A percentile compares a stretch with the other conserved stretches of the same genome.
phyloP scores from a whole-genome alignment of 2,113 vertebrate species.

The Ursus arctos region DNA sequence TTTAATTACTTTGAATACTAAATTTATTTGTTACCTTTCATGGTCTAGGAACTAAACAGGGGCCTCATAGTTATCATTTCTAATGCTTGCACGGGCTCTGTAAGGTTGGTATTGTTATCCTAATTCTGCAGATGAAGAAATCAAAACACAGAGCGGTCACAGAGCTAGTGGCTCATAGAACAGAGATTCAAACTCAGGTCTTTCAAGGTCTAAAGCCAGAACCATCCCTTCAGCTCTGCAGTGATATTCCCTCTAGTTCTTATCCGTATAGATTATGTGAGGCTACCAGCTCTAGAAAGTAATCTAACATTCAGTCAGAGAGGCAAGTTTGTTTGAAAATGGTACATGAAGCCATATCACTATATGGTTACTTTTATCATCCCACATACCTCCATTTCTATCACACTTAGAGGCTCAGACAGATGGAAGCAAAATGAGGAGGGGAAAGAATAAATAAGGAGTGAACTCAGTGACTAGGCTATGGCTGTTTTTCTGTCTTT shows the following conservation, averaged over 20 bases:
- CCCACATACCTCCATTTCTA: background rate
- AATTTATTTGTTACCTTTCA: background rate
- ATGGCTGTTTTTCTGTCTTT: background rate
- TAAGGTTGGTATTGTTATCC: background rate
- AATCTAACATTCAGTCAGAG: background rate
- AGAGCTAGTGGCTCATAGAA: background rate
- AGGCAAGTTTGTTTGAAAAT: background rate
- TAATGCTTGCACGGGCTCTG: background rate
- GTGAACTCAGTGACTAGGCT: background rate
- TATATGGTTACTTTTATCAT: background rate
- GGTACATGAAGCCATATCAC: background rate
- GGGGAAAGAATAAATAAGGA: background rate
- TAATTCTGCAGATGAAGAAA: constrained; percentile 15
- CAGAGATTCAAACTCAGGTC: background rate
- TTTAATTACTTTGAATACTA: too few species aligned
- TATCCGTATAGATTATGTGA: background rate
- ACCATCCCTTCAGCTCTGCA: background rate
- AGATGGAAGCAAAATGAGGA: background rate
- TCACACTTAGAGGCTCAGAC: background rate
- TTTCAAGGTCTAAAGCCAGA: background rate
- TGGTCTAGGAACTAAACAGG: background rate
- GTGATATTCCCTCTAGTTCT: background rate
- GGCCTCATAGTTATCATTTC: background rate
- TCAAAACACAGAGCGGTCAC: background rate
- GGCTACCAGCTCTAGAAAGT: background rate